A percentile compares a stretch with the other conserved stretches of the same genome.
Conservation (phyloP, 2,888 invertebrate genomes). For the Caenorhabditis doughertyi region DNA sequence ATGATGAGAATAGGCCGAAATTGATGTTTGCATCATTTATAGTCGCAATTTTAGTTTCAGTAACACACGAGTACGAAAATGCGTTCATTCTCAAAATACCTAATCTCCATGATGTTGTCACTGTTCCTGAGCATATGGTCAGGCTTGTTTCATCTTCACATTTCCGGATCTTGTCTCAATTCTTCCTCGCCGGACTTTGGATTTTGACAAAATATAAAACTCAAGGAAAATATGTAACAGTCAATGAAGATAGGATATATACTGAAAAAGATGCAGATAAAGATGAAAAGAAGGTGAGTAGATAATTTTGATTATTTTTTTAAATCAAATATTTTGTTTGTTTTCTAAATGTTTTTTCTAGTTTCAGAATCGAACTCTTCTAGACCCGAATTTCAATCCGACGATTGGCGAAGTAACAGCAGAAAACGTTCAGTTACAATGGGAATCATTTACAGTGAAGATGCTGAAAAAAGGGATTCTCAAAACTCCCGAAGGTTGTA, state of each 20-base stretch:
- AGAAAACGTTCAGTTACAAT: conserved; percentile 3
- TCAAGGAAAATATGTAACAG: conserved; percentile 12
- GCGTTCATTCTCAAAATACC: neutral
- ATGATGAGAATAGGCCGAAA: neutral
- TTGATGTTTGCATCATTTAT: conserved; percentile 26
- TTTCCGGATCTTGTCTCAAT: conserved; percentile 5
- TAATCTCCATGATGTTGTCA: neutral
- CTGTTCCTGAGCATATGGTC: neutral
- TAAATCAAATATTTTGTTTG: neutral
- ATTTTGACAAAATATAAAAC: neutral
- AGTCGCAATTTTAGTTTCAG: neutral
- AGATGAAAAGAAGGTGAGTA: neutral
- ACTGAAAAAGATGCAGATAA: neutral
- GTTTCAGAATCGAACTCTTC: conserved; percentile 13
- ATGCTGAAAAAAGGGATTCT: conserved; percentile 6
- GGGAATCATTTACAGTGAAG: conserved; percentile 2
- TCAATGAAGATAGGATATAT: neutral
- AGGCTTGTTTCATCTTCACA: neutral
- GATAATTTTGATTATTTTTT: neutral
- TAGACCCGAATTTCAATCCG: neutral
- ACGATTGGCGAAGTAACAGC: neutral
- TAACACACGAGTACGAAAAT: neutral
- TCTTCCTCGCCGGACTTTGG: conserved; percentile 27
- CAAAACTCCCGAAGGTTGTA: conserved; percentile 9
- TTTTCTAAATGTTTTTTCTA: neutral